Percentiles rank a stretch among this genome's conserved stretches.
Evolutionary conservation across 2,797 vertebrate genomes (phyloP).

Genomic region (Syndactyla subalaris): DNA sequence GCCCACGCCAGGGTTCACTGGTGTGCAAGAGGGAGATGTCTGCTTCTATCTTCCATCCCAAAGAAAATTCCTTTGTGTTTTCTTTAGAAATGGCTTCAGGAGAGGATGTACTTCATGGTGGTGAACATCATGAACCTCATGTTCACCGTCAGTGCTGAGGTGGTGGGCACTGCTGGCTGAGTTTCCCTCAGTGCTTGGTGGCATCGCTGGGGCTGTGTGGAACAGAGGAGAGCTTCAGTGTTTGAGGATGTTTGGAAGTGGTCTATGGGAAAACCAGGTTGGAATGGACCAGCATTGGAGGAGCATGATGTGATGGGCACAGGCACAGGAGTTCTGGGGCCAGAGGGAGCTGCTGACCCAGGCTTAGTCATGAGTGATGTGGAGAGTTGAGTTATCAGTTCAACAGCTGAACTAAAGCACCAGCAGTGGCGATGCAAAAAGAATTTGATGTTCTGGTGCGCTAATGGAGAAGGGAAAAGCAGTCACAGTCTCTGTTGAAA

Average conservation of each 20-base stretch:
- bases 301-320: fast-evolving
- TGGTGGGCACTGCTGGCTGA: neutral
- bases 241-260: neutral
- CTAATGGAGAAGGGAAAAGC: neutral
- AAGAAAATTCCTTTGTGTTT: neutral
- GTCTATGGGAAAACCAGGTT: neutral
- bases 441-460: neutral
- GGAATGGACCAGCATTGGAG: neutral
- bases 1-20: neutral
- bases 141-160: neutral
- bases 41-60: neutral
- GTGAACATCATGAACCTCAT: fast-evolving
- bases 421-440: neutral
- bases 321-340: fast-evolving
- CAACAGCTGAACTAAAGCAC: neutral
- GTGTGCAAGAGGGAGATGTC: neutral
- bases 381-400: neutral
- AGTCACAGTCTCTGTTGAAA: neutral
- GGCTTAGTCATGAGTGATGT: fast-evolving
- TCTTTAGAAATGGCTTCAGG: neutral
- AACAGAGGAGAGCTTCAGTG: fast-evolving
- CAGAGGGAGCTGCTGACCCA: neutral
- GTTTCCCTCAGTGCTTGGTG: neutral
- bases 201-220: fast-evolving
- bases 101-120: neutral